Base-by-base conservation (phyloP, 2,888 invertebrate species). In the Trichogramma dendrolimi region DNA sequence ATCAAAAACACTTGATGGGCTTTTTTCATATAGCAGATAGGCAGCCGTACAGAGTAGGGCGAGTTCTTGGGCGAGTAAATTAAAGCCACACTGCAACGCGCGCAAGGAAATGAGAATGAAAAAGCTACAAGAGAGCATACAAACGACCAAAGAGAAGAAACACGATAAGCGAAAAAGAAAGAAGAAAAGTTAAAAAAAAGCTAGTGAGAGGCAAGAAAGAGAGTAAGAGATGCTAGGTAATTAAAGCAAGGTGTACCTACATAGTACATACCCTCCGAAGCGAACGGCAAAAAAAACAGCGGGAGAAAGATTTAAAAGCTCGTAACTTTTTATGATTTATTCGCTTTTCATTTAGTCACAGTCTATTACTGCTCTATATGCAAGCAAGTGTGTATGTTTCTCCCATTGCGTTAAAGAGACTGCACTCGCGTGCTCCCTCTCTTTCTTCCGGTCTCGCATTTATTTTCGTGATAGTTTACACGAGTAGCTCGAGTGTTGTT, bases 301-400 rank as follows among this genome's bases (percentile, higher is more conserved):
- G 14, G 14, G 14, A 14, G 14, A 14, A 74, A 78, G 78, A 79
- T 78, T 78, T 79, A 78, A 78, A 79, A 78, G 77, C 76, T 78
- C 78, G 77, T 78, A 78, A 78, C 78, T 79, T 79, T 79, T 78
- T 79, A 78, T 78, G 77, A 78, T 78, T 77, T 78, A 79, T 76
- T 78, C 78, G 77, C 76, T 75, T 78, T 78, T 78, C 77, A 78
- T 78, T 78, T 77, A 77, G 77, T 78, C 76, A 73, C 76, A 72
- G 11, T 11, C 55, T 14, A 38, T 40, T 53, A n/a, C 43, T 3
- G 6, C 14, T 14, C 14, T 14, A 14, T 14, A 14, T 14, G 14
- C 27, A 44, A n/a, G 41, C 10, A n/a, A 42, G 27, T 39, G 43
- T 54, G 38, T 39, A n/a, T 40, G 54, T 57, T 61, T 58, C 54